These are phyloP conservation scores for Metopolophium dirhodum DNA, from an alignment of 1,140 invertebrate genomes.

Conservation along the genomic window DNA sequence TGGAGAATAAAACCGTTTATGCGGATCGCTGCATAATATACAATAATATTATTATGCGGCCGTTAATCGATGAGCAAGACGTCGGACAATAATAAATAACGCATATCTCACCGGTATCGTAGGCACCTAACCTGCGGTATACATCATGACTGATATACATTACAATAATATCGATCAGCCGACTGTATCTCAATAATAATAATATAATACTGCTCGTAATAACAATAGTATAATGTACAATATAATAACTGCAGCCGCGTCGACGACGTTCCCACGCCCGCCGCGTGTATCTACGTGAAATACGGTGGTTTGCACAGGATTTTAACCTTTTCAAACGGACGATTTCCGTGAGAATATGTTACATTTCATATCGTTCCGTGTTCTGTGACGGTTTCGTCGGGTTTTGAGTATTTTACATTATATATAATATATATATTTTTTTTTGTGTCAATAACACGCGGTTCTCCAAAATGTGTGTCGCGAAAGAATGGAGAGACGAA, in stretches of 20 bases:
- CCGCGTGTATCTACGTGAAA: neutral
- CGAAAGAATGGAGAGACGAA: neutral
- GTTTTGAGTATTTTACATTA: neutral
- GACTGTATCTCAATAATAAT: neutral
- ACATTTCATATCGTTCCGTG: neutral
- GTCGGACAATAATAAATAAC: neutral
- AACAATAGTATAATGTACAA: neutral
- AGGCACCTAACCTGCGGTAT: no score
- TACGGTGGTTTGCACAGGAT: constrained; percentile 33
- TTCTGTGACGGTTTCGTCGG: neutral
- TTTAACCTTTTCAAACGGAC: constrained; percentile 31
- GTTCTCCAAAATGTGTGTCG: neutral
- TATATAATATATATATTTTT: neutral
- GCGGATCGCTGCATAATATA: neutral
- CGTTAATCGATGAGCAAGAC: neutral
- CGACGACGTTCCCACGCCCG: constrained; percentile 10
- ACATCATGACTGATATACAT: neutral
- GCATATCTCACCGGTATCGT: neutral
- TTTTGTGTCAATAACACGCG: neutral
- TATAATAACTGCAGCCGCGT: neutral
- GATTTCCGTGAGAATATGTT: constrained; percentile 29
- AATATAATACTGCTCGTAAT: neutral
- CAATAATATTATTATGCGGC: neutral
- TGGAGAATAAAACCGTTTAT: neutral
- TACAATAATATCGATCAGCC: neutral